Conservation (phyloP, 2,113 vertebrate genomes). For the Coryphaenoides rupestris region DNA sequence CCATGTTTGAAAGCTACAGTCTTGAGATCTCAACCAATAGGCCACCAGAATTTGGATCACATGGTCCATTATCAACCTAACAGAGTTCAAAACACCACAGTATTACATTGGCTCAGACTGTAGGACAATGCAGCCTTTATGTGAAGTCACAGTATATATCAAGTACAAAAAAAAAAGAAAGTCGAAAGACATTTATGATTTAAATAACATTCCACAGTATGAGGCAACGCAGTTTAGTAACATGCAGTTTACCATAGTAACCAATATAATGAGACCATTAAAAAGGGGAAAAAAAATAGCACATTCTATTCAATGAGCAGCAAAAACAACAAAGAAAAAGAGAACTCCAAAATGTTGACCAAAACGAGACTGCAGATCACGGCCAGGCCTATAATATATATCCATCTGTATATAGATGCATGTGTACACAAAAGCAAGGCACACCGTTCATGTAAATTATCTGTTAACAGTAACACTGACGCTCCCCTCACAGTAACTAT, state of each 20-base stretch:
- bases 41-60: neutral
- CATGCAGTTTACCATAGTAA: neutral
- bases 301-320: constrained; percentile 14
- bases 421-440: constrained; percentile 13
- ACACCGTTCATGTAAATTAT: constrained; percentile 25
- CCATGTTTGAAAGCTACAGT: neutral
- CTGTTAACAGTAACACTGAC: constrained; percentile 33
- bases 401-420: too few species aligned
- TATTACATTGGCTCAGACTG: constrained; percentile 37
- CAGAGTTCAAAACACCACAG: constrained; percentile 7
- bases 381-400: constrained; percentile 32
- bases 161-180: constrained; percentile 12
- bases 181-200: constrained; percentile 13
- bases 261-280: neutral
- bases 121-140: constrained; percentile 16
- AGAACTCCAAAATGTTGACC: too few species aligned
- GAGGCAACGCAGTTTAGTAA: constrained; percentile 37
- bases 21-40: constrained; percentile 7
- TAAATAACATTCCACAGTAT: constrained; percentile 32
- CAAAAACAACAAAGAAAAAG: too few species aligned
- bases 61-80: constrained; percentile 19
- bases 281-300: constrained; percentile 20
- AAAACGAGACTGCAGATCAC: constrained; percentile 1
- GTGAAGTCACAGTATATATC: constrained; percentile 33
- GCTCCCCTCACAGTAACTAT: too few species aligned